Conservation (phyloP, 2,113 vertebrate genomes). For the Ia io region DNA sequence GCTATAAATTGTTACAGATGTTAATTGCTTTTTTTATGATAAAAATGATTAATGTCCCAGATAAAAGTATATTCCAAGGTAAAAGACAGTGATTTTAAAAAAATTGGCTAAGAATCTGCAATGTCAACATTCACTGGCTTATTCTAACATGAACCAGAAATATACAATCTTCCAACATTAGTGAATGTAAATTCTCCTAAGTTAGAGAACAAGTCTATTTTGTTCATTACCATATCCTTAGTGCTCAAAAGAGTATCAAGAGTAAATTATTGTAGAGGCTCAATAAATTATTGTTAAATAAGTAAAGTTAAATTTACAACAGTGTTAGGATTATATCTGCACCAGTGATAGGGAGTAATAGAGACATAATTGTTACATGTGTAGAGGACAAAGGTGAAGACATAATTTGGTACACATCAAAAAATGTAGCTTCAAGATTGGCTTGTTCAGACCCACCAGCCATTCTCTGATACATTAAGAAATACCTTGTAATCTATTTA, state of each 20-base stretch:
- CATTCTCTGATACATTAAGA: background rate
- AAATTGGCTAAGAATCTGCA: background rate
- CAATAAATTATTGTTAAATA: background rate
- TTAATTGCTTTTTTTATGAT: background rate
- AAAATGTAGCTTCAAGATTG: background rate
- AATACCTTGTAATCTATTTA: background rate
- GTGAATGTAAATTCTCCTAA: background rate
- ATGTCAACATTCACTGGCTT: background rate
- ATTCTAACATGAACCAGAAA: slow-evolving; percentile 7
- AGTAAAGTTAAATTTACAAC: background rate
- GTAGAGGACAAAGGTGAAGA: background rate
- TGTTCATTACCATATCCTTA: background rate
- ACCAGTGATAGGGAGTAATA: background rate
- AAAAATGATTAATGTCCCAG: slow-evolving; percentile 6
- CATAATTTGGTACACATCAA: background rate
- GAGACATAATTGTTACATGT: background rate
- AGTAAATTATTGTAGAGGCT: background rate
- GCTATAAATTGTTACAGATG: background rate
- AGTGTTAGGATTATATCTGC: background rate
- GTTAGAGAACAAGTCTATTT: background rate
- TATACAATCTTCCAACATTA: background rate
- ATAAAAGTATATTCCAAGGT: background rate
- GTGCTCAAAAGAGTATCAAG: background rate
- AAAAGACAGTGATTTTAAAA: background rate
- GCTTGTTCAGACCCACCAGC: background rate